A percentile compares a stretch with the other conserved stretches of the same genome.
These are phyloP conservation scores for Ophiothrix spiculata DNA, from an alignment of 35 echinoderm and acorn worm species.

Conservation along the genomic window DNA sequence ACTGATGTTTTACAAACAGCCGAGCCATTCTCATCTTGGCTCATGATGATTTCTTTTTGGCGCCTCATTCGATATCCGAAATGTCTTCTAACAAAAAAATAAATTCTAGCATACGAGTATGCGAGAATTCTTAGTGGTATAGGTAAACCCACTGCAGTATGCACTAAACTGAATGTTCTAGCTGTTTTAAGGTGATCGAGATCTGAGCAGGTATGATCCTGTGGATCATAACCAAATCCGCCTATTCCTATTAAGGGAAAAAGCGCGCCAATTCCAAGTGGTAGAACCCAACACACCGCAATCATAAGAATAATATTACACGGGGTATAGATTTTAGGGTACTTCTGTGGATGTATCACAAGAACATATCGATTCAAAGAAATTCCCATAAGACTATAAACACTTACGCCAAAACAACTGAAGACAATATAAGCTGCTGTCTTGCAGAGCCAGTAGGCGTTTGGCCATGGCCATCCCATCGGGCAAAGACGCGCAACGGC, in stretches of 20 bases:
- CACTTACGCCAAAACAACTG: background rate
- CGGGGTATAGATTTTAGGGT: background rate
- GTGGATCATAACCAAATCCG: background rate
- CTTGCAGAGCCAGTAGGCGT: background rate
- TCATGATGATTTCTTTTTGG: background rate
- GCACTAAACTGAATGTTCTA: background rate
- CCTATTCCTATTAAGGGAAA: background rate
- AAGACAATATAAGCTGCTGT: background rate
- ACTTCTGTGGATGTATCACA: background rate
- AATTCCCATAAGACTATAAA: background rate
- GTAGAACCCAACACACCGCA: background rate
- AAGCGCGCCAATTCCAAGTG: background rate
- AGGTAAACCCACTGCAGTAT: background rate
- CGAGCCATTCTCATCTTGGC: background rate
- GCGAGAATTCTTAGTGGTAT: background rate
- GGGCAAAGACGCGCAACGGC: background rate
- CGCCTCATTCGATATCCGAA: background rate
- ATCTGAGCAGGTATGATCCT: background rate
- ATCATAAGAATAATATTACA: background rate
- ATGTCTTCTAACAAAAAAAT: background rate
- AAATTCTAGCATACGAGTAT: background rate
- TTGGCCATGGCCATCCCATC: background rate
- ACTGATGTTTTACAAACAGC: background rate
- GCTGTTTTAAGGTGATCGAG: background rate
- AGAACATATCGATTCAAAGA: background rate